A percentile compares a stretch with the other conserved stretches of the same genome.
phyloP scores from a whole-genome alignment of 2,888 invertebrate species.

The Parnassius orleans region DNA sequence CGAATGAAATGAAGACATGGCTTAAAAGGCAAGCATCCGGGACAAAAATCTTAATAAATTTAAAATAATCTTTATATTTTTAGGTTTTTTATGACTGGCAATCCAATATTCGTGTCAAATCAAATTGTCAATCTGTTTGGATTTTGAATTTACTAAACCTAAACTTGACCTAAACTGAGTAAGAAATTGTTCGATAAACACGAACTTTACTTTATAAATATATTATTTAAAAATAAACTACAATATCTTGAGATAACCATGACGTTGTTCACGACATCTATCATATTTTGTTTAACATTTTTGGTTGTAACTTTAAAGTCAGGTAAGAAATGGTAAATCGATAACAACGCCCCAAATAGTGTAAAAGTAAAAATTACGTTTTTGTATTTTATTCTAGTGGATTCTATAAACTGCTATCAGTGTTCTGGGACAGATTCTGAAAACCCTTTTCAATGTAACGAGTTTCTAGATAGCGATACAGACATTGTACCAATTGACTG shows the following conservation, averaged over 20 bases:
- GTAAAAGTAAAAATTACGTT: constrained; percentile 34
- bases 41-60: too few species aligned
- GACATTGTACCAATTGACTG: constrained; percentile 87
- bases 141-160: too few species aligned
- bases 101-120: too few species aligned
- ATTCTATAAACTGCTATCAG: constrained; percentile 91
- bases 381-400: constrained; percentile 65
- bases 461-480: constrained; percentile 85
- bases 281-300: constrained; percentile 38
- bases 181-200: too few species aligned
- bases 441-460: constrained; percentile 91
- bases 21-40: too few species aligned
- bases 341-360: constrained; percentile 43
- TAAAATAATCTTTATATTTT: too few species aligned
- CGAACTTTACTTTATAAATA: too few species aligned
- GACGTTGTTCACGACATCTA: constrained; percentile 32
- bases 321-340: constrained; percentile 44
- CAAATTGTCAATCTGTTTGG: too few species aligned
- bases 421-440: constrained; percentile 91
- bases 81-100: too few species aligned
- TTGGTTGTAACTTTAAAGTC: constrained; percentile 43
- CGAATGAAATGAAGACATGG: too few species aligned
- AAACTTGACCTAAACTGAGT: too few species aligned
- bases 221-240: background rate
- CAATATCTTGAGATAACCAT: constrained; percentile 31